Base-by-base conservation (phyloP, 37 sponge, comb jelly and placozoan species). In the Halichondria panicea region DNA sequence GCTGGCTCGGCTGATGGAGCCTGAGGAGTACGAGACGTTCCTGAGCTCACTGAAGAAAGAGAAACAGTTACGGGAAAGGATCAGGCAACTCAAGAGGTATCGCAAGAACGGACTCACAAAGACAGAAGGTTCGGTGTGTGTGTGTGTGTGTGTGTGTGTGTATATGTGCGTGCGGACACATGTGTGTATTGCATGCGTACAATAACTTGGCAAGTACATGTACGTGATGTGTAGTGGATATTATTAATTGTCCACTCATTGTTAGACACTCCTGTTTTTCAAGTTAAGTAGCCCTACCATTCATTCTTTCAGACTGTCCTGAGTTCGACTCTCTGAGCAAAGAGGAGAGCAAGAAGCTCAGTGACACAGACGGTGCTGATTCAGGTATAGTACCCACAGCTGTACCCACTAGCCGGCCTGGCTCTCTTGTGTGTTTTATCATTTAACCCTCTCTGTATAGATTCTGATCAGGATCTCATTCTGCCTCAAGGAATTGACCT, bases 51-150 rank as follows among this genome's bases (percentile, higher is more conserved):
- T 87, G 52, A 86, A 91, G 71, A 77, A 63, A 65, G 92, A 94
- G 61, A 87, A 70, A 45, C 76, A 84, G 53, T 41, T 94, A 59
- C 74, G 60, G 36, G 74, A 88, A 25, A 76, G 84, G 31, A 84
- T 94, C 40, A 78, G 59, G 46, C 78, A 87, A 32, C 63, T 94
- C 3, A 33, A 7, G 8, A 66, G 54, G n/a, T 87, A 78, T 72
- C 62, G 88, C 13, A 81, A 81, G 52, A 75, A 89, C 33, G 95
- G 95, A 13, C 63, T 86, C 43, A 83, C 92, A 2, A 83, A 87
- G 43, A 9, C 68, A 28, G 92, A 87, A 67, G 90, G 89, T 83
- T 32, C 35, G 21, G 35, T 8, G 9, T 64, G 65, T 64, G 38
- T 64, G 5, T 64, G 15, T 45, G 36, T 77, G 33, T 64, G 63